Base-by-base conservation (phyloP, 2,113 vertebrate genomes). In the Pyxicephalus adspersus region DNA sequence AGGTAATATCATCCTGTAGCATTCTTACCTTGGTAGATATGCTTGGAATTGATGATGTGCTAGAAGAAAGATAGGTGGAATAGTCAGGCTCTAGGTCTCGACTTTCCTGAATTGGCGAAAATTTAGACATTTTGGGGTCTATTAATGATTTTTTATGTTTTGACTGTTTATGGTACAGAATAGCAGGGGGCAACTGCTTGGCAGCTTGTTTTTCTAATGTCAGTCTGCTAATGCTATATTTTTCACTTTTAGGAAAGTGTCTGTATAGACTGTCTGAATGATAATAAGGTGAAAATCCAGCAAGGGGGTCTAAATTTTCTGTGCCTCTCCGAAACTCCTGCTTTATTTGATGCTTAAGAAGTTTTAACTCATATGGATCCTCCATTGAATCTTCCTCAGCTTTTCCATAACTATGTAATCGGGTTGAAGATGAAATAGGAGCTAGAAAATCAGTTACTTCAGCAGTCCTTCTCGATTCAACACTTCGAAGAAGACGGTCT, bases 181-280 rank as follows among this genome's bases (percentile, higher is more conserved):
- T 94, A 57, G 97, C 96, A n/a, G 96, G 94, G 76, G 96, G 96
- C 0, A 99, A 92, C 86, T 99, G 97, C 83, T 99, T 99, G 84
- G 98, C 98, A 79, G 97, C 98, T 83, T 99, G 97, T 76, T 99
- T 99, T 91, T 99, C 98, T 80, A 99, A 94, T 57, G 98, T 99
- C 20, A 99, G 95, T 66, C 98, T 93, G 82, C 98, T 94, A 74
- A 99, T 99, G 87, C 97, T 99, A 19, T 99, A 99, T 86, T 98
- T 99, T 74, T 99, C 98, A 75, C 96, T 94, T 89, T 98, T 99
- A 2, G 97, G 96, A 74, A 98, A 99, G 85, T 97, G 96, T 45
- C 96, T 94, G 83, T 97, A 98, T 87, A 93, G 92, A 58, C 91
- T 93, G 80, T 99, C 97, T 0, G 92, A 91, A 0, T 96, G 95